Evolutionary conservation across 30 jellyfish, hydroid and myxozoan species (phyloP), one percentile per base, ranked within the genome.

Genomic region (Mastigias papua): DNA sequence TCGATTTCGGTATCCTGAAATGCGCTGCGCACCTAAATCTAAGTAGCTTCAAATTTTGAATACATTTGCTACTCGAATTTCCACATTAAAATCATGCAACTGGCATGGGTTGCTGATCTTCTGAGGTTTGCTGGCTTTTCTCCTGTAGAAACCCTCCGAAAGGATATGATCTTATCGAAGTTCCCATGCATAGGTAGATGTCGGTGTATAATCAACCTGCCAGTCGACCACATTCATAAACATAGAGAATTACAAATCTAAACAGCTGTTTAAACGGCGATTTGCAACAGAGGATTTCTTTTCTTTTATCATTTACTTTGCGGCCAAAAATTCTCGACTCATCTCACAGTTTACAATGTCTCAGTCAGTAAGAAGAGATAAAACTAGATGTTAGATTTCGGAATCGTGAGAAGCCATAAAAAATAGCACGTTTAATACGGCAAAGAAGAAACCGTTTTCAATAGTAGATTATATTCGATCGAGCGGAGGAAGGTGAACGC

Each of bases 331-430:
- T 75, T 2, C 75, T n/a, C 50, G 76, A 11, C 86, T 75, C 28
- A 75, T 75, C 86, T 5, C 25, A 22, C 49, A 26, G 64, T 42
- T 75, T 75, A 48, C 74, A 42, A 75, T 75, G 73, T 75, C 73
- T 75, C 23, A 22, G 54, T 48, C 73, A 51, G n/a, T 48, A 51
- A 51, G 32, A 54, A 25, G 42, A n/a, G 86, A 75, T 75, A 75
- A 75, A 32, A 33, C 70, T 48, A 21, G 42, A 35, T 34, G 35
- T 35, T 9, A 22, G 74, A 75, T 32, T 34, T 75, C 60, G 66
- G 73, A 35, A 49, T 75, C 74, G 86, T 75, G 86, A 75, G 86
- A 75, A 75, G 86, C 13, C 66, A 28, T 34, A 31, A 75, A 32
- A 75, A 26, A 17, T 29, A 75, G 29, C 86, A 29, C 28, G 70